Evolutionary conservation across 64 coral and sea anemone species (phyloP), one percentile per base, ranked within the genome.

Genomic region (Stylophora pistillata): DNA sequence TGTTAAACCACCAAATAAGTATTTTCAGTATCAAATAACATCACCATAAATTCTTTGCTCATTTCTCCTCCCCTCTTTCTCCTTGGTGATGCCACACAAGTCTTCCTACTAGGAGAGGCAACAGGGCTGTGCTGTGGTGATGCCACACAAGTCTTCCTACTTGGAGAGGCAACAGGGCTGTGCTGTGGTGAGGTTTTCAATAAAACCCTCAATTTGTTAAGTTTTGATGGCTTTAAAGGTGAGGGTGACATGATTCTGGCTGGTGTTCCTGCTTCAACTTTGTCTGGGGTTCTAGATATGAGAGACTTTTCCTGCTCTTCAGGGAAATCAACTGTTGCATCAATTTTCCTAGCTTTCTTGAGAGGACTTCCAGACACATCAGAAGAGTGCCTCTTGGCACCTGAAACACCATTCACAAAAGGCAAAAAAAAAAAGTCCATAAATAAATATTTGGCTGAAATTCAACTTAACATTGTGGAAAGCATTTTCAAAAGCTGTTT

Each of bases 11-110:
- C 7, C 37, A 47, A 47, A 47, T 47, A 47, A 47, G 37, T 47
- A 7, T 47, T 4, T 47, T 47, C n/a, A n/a, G n/a, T 47, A 47
- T 47, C 37, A 52, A 18, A 32, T 68, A 53, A 52, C 55, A 55
- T 90, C 54, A 90, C 88, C 71, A 82, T 75, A 71, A 92, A 77
- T 77, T 92, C 90, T 72, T 86, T 69, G 58, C 34, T 78, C 20
- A 92, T 30, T 55, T 77, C 90, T 57, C 90, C 90, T 71, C 90
- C 82, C 58, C 90, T 76, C 15, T 81, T 76, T 15, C 47, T 84
- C 3, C 80, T 63, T 73, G 85, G 85, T 15, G 85, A 86, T 60
- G 85, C 57, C 30, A 58, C 71, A 30, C 21, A 20, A 20, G 73
- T 20, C 10, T 56, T 91, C 27, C 56, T n/a, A 55, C 55, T 64